These are phyloP conservation scores for Caenorhabditis zanzibari DNA, from an alignment of 2,888 invertebrate species.

Conservation along the genomic window DNA sequence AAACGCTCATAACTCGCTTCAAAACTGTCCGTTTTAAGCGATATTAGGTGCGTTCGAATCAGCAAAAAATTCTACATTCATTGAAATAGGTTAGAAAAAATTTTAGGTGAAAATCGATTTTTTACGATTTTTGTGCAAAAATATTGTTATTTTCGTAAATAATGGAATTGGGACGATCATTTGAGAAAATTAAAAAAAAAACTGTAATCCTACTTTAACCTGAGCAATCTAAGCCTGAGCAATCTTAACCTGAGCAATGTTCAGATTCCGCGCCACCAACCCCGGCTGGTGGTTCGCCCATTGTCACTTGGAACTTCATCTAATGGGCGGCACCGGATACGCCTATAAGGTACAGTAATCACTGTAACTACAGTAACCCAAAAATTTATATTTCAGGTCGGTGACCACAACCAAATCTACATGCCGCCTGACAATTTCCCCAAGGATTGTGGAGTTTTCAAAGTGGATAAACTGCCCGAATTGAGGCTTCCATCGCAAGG, in stretches of 20 bases:
- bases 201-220: too few species aligned
- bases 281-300: constrained; percentile 83
- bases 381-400: constrained; percentile 69
- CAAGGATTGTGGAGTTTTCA: constrained; percentile 73
- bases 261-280: constrained; percentile 82
- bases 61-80: too few species aligned
- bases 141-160: too few species aligned
- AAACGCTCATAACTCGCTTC: too few species aligned
- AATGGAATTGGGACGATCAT: too few species aligned
- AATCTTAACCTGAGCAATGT: background rate
- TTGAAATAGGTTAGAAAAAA: too few species aligned
- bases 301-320: constrained; percentile 81
- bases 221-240: too few species aligned
- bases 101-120: too few species aligned
- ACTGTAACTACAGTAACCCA: background rate
- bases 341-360: constrained; percentile 69
- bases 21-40: too few species aligned
- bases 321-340: constrained; percentile 83
- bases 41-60: too few species aligned
- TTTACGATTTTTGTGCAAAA: too few species aligned
- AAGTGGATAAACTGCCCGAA: constrained; percentile 58
- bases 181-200: too few species aligned
- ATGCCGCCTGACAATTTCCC: constrained; percentile 76
- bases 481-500: constrained; percentile 36
- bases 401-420: constrained; percentile 78